Evolutionary conservation across 1,140 invertebrate genomes (phyloP), one percentile per base, ranked within the genome.

Genomic region (Cyclina sinensis): DNA sequence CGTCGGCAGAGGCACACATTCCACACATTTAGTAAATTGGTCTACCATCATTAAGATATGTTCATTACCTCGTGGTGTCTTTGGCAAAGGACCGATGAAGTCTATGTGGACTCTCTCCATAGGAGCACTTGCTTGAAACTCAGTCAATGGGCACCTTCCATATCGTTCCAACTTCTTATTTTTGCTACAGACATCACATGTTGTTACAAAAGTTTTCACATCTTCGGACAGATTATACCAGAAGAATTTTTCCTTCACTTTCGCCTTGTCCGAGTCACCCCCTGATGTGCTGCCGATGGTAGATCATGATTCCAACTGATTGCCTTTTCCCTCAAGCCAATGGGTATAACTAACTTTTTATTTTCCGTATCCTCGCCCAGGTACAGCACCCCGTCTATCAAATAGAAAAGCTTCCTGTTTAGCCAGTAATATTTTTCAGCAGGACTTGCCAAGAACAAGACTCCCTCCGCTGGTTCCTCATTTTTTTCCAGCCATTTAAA

Each of bases 51-150:
- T n/a, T n/a, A n/a, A n/a, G n/a, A n/a, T n/a, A n/a, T n/a, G n/a
- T n/a, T 92, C 90, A 30, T 94, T 93, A 0, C 91, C 92, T 27
- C 68, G 84, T 80, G 18, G 0, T 92, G 43, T 92, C 24, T 57
- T 86, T 14, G 92, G 90, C n/a, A 95, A 73, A 7, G 94, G 93
- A 14, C 83, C 83, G n/a, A n/a, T n/a, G n/a, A n/a, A n/a, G n/a
- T n/a, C n/a, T n/a, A n/a, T n/a, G n/a, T n/a, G n/a, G n/a, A n/a
- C n/a, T n/a, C n/a, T n/a, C n/a, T n/a, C n/a, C n/a, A n/a, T n/a
- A n/a, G n/a, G n/a, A n/a, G n/a, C 0, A 85, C 85, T 74, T 12
- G 74, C 70, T 18, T 78, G 70, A 79, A 79, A 78, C 7, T 43
- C 27, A 7, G 32, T 79, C 27, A 86, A 12, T 27, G 70, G 46